Conservation (phyloP, 2,888 invertebrate genomes). For the Andrena camellia region DNA sequence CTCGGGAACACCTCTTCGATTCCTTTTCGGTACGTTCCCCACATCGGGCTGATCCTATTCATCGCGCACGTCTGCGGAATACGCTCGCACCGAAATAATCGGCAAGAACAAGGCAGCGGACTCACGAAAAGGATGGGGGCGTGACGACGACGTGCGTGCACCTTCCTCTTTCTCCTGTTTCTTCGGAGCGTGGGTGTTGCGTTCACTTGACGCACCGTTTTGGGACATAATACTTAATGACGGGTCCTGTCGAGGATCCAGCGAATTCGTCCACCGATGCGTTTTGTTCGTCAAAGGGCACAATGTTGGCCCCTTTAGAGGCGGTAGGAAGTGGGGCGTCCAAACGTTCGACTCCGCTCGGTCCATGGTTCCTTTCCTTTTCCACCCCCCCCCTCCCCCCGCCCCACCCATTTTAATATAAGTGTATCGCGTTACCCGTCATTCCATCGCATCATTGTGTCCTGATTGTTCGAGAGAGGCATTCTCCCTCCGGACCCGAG, state of each 20-base stretch:
- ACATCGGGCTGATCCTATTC: constrained; percentile 44
- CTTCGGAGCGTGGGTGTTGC: constrained; percentile 67
- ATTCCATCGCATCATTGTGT: constrained; percentile 46
- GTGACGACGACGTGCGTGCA: constrained; percentile 79
- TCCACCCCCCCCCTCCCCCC: constrained; percentile 25
- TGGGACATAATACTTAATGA: constrained; percentile 82
- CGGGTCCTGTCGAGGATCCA: constrained; percentile 74
- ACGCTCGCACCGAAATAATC: constrained; percentile 47
- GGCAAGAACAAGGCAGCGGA: constrained; percentile 47
- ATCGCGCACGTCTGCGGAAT: constrained; percentile 12
- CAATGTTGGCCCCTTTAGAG: constrained; percentile 38
- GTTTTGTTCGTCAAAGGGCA: constrained; percentile 47
- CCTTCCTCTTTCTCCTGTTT: constrained; percentile 65
- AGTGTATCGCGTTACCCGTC: constrained; percentile 58
- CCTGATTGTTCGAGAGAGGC: constrained; percentile 16
- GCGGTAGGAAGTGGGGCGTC: constrained; percentile 55
- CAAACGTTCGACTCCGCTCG: constrained; percentile 39
- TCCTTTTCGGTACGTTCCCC: constrained; percentile 59
- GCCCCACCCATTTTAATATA: constrained; percentile 10
- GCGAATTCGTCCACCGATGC: constrained; percentile 64
- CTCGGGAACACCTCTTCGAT: constrained; percentile 35
- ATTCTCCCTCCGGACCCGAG: constrained; percentile 32
- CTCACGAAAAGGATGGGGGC: constrained; percentile 78
- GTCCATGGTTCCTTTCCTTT: constrained; percentile 18
- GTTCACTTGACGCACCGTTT: constrained; percentile 65